Percentiles rank a stretch among this genome's conserved stretches.
Evolutionary conservation across 2,113 vertebrate genomes (phyloP).

Genomic region (Murina feae): DNA sequence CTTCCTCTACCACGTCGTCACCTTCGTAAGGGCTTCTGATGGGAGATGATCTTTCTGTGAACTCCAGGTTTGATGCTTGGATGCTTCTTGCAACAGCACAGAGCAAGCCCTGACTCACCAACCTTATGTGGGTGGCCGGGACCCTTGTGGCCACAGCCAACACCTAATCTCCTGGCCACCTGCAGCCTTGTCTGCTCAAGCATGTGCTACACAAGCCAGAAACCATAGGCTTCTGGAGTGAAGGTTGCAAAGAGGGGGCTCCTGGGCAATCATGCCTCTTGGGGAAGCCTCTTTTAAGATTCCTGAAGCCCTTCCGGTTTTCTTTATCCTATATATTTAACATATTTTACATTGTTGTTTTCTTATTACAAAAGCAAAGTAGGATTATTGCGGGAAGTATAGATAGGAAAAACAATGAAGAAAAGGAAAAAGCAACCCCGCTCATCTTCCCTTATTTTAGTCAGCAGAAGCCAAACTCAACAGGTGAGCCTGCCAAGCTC

Average conservation of each 20-base stretch:
- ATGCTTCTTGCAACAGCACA: conserved; percentile 48
- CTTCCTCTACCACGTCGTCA: neutral
- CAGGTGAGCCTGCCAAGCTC: conserved; percentile 52
- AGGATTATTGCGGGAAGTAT: neutral
- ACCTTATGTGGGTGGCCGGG: neutral
- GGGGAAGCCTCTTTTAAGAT: neutral
- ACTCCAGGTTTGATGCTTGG: conserved; percentile 30
- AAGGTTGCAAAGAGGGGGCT: neutral
- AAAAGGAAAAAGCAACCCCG: neutral
- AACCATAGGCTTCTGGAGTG: neutral
- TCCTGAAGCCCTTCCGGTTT: neutral
- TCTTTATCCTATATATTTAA: neutral
- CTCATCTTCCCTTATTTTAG: conserved; percentile 65
- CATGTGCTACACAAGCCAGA: neutral
- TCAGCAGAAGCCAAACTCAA: conserved; percentile 73
- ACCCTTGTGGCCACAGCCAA: conserved; percentile 38
- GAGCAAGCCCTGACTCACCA: conserved; percentile 61
- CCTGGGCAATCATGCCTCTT: neutral
- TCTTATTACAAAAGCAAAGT: neutral
- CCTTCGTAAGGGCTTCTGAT: neutral
- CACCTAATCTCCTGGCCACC: conserved; percentile 19
- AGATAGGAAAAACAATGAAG: neutral
- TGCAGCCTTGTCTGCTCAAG: neutral
- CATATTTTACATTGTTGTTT: neutral
- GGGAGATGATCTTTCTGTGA: conserved; percentile 47